phyloP scores from a whole-genome alignment of 2,888 invertebrate species.

The Willowsia nigromaculata region DNA sequence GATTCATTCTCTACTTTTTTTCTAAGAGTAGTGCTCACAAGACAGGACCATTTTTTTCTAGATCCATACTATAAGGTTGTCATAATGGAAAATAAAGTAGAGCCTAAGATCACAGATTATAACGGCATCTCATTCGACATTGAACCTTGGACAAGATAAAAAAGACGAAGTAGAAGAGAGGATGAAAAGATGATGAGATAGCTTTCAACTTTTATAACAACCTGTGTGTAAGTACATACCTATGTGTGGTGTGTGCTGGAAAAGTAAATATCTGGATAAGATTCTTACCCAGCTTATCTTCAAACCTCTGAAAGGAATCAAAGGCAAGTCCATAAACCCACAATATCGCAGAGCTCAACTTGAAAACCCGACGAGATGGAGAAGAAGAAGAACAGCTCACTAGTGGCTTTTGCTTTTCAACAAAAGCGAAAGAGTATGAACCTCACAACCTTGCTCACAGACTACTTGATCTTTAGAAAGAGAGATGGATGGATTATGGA shows the following conservation, averaged over 20 bases:
- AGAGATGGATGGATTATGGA: too few relatives aligned
- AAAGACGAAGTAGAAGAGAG: background rate
- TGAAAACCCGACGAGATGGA: too few relatives aligned
- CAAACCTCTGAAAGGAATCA: background rate
- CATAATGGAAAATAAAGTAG: background rate
- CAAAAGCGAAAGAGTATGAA: background rate
- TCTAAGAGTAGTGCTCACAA: too few relatives aligned
- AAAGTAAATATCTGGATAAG: background rate
- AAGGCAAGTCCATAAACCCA: background rate
- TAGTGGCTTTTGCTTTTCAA: constrained; percentile 1
- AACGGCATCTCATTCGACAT: constrained; percentile 40
- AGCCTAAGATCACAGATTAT: background rate
- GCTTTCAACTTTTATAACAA: constrained; percentile 26
- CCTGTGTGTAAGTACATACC: background rate
- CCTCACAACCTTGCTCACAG: too few relatives aligned
- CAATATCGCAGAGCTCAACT: background rate
- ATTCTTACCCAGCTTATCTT: too few relatives aligned
- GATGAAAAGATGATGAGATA: constrained; percentile 14
- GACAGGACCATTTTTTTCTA: too few relatives aligned
- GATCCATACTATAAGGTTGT: background rate
- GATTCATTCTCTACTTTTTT: too few relatives aligned
- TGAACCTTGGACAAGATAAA: constrained; percentile 12
- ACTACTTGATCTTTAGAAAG: too few relatives aligned
- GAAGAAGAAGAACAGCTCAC: too few relatives aligned
- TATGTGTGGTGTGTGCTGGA: background rate